These are phyloP conservation scores for Eubasilissa regina DNA, from an alignment of 1,140 invertebrate genomes.

Conservation along the genomic window DNA sequence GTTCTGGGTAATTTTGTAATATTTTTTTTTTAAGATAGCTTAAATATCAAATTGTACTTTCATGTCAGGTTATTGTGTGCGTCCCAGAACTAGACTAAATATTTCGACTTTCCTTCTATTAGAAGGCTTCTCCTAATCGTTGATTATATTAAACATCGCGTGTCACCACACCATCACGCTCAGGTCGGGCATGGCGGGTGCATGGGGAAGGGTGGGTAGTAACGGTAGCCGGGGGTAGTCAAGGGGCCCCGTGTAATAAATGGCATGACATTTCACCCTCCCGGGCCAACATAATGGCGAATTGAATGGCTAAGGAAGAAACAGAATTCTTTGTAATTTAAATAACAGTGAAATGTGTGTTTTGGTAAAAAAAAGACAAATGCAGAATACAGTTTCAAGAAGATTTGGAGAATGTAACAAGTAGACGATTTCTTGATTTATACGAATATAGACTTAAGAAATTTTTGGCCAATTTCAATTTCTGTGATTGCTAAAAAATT, in stretches of 20 bases:
- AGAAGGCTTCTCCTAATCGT: not conserved
- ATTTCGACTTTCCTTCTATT: not conserved
- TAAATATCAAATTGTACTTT: too few species aligned
- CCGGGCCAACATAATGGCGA: constrained; percentile 16
- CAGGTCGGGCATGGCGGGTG: not conserved
- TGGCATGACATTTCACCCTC: constrained; percentile 32
- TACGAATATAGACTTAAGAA: too few species aligned
- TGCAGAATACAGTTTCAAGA: not conserved
- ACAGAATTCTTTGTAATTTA: constrained; percentile 32
- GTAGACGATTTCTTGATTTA: too few species aligned
- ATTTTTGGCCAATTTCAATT: too few species aligned
- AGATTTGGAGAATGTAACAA: not conserved
- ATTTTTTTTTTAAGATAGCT: too few species aligned
- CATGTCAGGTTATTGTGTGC: too few species aligned
- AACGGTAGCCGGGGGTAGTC: not conserved
- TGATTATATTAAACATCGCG: constrained; percentile 32
- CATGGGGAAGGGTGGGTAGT: not conserved
- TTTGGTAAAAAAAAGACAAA: constrained; percentile 8
- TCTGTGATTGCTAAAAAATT: too few species aligned
- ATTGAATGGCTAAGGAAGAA: constrained; percentile 21
- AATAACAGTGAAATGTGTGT: constrained; percentile 26
- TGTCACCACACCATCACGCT: constrained; percentile 5
- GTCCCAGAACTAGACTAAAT: not conserved
- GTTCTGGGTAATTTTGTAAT: too few species aligned
- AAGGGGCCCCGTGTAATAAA: constrained; percentile 17